Base-by-base conservation (phyloP, 2,888 invertebrate genomes). In the Drepanosiphum platanoidis region DNA sequence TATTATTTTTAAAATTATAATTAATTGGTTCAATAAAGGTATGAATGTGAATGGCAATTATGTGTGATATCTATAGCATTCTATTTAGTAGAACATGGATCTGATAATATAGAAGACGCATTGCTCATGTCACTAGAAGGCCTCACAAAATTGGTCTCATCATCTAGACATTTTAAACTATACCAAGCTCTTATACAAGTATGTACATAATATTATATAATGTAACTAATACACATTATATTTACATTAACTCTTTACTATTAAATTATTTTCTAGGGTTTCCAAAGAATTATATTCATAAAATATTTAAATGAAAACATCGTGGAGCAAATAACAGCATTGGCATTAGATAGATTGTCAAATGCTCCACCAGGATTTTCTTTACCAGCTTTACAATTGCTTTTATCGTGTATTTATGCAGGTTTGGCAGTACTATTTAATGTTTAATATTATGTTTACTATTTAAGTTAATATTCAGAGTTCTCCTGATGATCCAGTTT, bases 401-500 rank as follows among this genome's bases (percentile, higher is more conserved):
- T 95, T 88, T 90, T 95, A 87, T 93, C 94, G 71, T 94, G 95
- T 89, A 94, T 95, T 92, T 96, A 96, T 90, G 93, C 93, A 84
- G 84, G 84, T 84, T 66, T 83, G 74, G 11, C 36, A 15, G 88
- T 92, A 34, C 9, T 15, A 34, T 52, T 22, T 66, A 61, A 52
- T 15, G 46, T 18, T 18, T 46, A 46, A 46, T 18, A 42, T n/a
- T n/a, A 13, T 78, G n/a, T 42, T 64, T 77, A 36, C 11, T 75
- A 1, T 46, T 13, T 5, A 15, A 46, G 11, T 32, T 18, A 27
- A 36, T 34, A 8, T 27, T 32, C 30, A 39, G 8, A 34, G 8
- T 64, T 30, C 2, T 64, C 11, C 30, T 13, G 13, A 3, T 64
- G 3, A n/a, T n/a, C n/a, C n/a, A n/a, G n/a, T n/a, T n/a, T n/a